Conservation (phyloP, 2,888 invertebrate genomes). For the Anorthoa munda region DNA sequence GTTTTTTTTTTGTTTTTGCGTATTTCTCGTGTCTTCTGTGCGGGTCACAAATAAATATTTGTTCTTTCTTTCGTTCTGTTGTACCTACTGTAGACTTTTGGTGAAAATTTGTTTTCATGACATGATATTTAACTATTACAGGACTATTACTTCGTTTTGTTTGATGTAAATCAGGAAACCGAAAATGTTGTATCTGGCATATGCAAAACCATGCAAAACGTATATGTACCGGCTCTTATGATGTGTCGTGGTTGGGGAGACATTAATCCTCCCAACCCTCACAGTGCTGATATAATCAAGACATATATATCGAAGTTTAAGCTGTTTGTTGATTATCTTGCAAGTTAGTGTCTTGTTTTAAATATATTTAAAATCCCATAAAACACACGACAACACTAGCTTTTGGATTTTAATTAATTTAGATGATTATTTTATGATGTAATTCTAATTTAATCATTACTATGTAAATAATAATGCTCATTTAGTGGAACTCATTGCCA, state of each 20-base stretch:
- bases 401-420: neutral
- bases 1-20: too few relatives aligned
- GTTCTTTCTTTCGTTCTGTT: too few relatives aligned
- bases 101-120: neutral
- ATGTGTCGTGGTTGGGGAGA: slow-evolving; percentile 86
- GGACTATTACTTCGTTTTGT: slow-evolving; percentile 82
- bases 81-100: too few relatives aligned
- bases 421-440: too few relatives aligned
- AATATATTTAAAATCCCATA: neutral
- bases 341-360: slow-evolving; percentile 76
- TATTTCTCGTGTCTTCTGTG: too few relatives aligned
- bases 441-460: too few relatives aligned
- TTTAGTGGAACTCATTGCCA: neutral
- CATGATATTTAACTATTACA: slow-evolving; percentile 59
- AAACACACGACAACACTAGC: neutral
- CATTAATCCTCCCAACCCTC: slow-evolving; percentile 87
- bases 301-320: slow-evolving; percentile 84
- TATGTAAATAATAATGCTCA: neutral
- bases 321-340: slow-evolving; percentile 86
- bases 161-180: slow-evolving; percentile 81
- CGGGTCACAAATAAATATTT: too few relatives aligned
- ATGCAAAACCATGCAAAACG: slow-evolving; percentile 78
- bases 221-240: slow-evolving; percentile 81
- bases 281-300: slow-evolving; percentile 81
- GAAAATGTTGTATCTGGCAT: slow-evolving; percentile 87